Evolutionary conservation across 2,113 vertebrate species (phyloP).

Genomic region (Nymphicus hollandicus): DNA sequence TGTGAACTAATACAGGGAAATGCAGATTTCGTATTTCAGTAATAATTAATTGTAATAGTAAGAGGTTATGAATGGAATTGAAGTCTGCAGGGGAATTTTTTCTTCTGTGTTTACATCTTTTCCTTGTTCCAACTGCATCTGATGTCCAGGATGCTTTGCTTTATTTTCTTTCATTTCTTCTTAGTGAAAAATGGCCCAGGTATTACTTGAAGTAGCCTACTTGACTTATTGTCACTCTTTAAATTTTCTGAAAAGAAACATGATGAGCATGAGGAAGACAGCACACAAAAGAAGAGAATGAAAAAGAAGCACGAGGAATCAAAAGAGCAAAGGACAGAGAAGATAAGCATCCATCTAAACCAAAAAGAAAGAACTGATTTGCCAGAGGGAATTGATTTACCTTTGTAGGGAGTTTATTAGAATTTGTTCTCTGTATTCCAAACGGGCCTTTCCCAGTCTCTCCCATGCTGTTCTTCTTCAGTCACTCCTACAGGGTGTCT

Average conservation of each 20-base stretch:
- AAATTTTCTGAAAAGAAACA: slow-evolving; percentile 33
- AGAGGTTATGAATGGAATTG: not conserved
- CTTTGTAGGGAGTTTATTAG: not conserved
- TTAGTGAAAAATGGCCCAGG: not conserved
- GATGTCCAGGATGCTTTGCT: not conserved
- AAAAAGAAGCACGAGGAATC: not conserved
- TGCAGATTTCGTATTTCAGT: not conserved
- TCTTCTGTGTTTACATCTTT: not conserved
- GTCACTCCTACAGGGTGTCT: not conserved
- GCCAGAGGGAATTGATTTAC: not conserved
- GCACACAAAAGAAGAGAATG: not conserved
- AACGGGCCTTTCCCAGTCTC: not conserved
- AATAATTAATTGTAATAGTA: not conserved
- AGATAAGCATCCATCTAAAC: not conserved
- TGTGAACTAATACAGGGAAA: not conserved
- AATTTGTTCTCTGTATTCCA: not conserved
- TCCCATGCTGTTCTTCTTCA: not conserved
- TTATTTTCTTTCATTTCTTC: not conserved
- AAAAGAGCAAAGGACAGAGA: not conserved
- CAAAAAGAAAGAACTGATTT: not conserved
- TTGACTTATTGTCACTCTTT: not conserved
- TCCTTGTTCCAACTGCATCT: not conserved
- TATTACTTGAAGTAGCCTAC: not conserved
- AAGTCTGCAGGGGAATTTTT: not conserved
- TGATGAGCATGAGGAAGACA: not conserved